Evolutionary conservation across 2,113 vertebrate genomes (phyloP), one percentile per base, ranked within the genome.

Genomic region (Kryptolebias marmoratus): DNA sequence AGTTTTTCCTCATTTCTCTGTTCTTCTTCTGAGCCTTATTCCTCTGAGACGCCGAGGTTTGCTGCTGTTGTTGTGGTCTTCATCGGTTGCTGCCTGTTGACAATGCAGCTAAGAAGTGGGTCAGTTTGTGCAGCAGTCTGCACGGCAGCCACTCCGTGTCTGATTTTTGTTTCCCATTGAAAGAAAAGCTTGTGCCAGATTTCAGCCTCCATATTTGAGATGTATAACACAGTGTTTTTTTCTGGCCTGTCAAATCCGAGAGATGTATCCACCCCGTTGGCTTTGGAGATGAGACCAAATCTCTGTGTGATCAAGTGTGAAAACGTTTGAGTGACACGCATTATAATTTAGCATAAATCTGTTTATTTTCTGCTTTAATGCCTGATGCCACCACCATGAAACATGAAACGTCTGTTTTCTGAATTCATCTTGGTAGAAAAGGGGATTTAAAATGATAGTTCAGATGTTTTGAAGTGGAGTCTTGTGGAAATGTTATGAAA

Each of bases 61-160:
- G 68, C 78, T 39, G 62, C 75, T 54, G 64, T 84, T 73, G 79
- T 87, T 84, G 57, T 79, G 87, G 79, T 88, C 81, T 79, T 83
- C 63, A 54, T 83, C 84, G 88, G 84, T 32, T 75, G 75, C 64
- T 73, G 87, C 76, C 72, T 73, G 72, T 69, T 82, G 80, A 82
- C 82, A 80, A 82, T 61, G 72, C 57, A 63, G 72, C 54, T 75
- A 60, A 85, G 86, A 90, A 89, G 53, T 87, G 87, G 87, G 87
- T 91, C 88, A 86, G 78, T 85, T 71, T 87, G 76, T 78, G 76
- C 80, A 73, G 67, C 56, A 67, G 60, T 69, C 74, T 80, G 80
- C 69, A 64, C 77, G 81, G 70, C 82, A 75, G 77, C 79, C 47
- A 64, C 54, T 74, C 79, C 53, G 44, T 45, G 84, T 64, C 77